Evolutionary conservation across 2,113 vertebrate genomes (phyloP).

Genomic region (Larimichthys crocea): DNA sequence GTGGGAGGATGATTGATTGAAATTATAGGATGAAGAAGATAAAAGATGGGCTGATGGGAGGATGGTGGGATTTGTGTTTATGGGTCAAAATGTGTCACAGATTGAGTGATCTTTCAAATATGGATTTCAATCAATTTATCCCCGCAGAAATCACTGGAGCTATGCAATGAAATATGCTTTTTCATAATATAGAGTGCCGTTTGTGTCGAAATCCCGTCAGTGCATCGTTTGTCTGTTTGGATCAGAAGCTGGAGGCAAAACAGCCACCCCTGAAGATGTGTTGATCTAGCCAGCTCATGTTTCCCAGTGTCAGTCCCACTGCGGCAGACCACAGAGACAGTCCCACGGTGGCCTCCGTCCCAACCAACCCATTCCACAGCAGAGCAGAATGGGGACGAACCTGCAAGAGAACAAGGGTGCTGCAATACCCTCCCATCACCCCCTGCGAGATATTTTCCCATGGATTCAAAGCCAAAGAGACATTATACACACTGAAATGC

Average conservation of each 20-base stretch:
- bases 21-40: constrained; percentile 39
- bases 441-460: constrained; percentile 41
- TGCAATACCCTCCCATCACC: constrained; percentile 6
- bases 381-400: constrained; percentile 24
- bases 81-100: constrained; percentile 44
- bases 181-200: constrained; percentile 23
- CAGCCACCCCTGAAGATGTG: constrained; percentile 36
- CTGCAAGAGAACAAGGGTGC: neutral
- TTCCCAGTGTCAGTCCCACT: constrained; percentile 57
- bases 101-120: constrained; percentile 45
- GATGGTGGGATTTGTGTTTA: constrained; percentile 44
- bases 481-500: constrained; percentile 13
- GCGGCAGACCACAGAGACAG: constrained; percentile 70
- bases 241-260: constrained; percentile 37
- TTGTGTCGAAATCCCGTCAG: constrained; percentile 45
- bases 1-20: constrained; percentile 53
- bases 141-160: neutral
- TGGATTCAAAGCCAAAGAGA: constrained; percentile 30
- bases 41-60: constrained; percentile 38
- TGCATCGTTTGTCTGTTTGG: constrained; percentile 21
- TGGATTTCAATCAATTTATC: constrained; percentile 58
- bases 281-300: constrained; percentile 58
- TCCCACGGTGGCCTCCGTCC: constrained; percentile 55
- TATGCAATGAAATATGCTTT: constrained; percentile 33
- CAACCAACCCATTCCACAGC: constrained; percentile 54